These are phyloP conservation scores for Fistularia commersonii DNA, from an alignment of 2,797 vertebrate genomes.

Conservation along the genomic window DNA sequence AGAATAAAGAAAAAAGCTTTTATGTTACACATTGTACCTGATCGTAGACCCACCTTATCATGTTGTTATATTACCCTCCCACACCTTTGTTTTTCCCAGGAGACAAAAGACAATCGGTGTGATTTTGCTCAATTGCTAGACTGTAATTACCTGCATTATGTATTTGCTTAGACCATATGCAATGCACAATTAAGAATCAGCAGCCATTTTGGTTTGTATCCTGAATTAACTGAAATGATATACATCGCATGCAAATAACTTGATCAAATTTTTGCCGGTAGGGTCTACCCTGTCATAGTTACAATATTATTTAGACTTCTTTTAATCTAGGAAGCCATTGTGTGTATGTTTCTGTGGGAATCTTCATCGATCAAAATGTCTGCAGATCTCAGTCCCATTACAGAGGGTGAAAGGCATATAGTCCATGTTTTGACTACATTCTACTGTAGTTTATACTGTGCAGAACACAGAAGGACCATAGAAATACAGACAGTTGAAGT, in stretches of 20 bases:
- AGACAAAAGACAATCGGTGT: slow-evolving; percentile 19
- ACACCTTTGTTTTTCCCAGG: slow-evolving; percentile 52
- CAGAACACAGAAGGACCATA: slow-evolving; percentile 17
- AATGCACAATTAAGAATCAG: slow-evolving; percentile 7
- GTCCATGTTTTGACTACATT: slow-evolving; percentile 31
- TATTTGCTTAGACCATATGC: slow-evolving; percentile 23
- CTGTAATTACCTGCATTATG: slow-evolving; percentile 40
- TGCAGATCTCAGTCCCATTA: neutral
- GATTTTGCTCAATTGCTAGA: slow-evolving; percentile 50
- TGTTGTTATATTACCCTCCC: slow-evolving; percentile 53
- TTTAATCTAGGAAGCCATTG: too few species aligned
- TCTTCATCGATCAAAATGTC: slow-evolving; percentile 2
- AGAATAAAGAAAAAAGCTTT: slow-evolving; percentile 7
- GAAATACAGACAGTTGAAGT: slow-evolving; percentile 21
- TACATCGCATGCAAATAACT: too few species aligned
- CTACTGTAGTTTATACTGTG: slow-evolving; percentile 12
- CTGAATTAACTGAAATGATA: neutral
- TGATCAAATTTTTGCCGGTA: too few species aligned
- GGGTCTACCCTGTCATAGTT: too few species aligned
- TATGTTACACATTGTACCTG: slow-evolving; percentile 20
- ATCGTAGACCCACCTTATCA: slow-evolving; percentile 33
- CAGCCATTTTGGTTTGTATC: slow-evolving; percentile 17
- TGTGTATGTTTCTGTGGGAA: neutral
- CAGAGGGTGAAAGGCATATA: neutral
- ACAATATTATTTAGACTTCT: neutral